Evolutionary conservation across 1,140 invertebrate species (phyloP), one percentile per base, ranked within the genome.

Genomic region (Penaeus indicus): DNA sequence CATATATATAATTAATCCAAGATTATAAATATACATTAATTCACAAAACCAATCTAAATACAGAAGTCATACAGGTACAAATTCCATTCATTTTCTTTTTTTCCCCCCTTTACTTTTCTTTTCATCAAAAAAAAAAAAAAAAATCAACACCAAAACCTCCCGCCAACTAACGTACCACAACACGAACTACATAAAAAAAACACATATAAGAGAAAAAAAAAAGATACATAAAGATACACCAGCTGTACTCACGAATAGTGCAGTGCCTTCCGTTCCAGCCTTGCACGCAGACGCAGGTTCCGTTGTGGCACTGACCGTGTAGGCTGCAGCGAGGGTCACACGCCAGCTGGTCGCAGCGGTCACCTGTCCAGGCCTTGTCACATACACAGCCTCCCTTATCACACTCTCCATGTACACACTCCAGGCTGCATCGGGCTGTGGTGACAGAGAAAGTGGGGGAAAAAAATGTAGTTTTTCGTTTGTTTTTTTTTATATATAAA

Each of bases 241-340:
- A 18, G 10, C 22, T 21, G 8, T 60, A 86, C 96, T 96, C 95
- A 99, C 98, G 96, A 91, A 99, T 93, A 61, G 97, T 98, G 93
- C 98, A 99, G 92, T 98, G 97, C 91, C 96, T 95, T 90, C 98
- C 98, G 93, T 99, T 99, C 98, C 98, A 99, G 85, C 98, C 98
- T 93, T 97, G 96, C 27, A 96, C 96, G 93, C 98, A 99, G 72
- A 98, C 96, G 93, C 98, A 99, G 42, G 97, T 98, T 61, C 98
- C 98, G 93, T 99, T 99, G 92, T 97, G 96, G 93, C 99, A 99
- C 92, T 98, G 97, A 0, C 99, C 98, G 92, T 98, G 97, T 91
- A 98, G 97, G n/a, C 95, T 95, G 92, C 98, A 98, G 83, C 98
- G 95, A n/a, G 95, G 92, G 92, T 98, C 97, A 93, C 97, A 98